Evolutionary conservation across 2,797 vertebrate genomes (phyloP).

Genomic region (Masticophis lateralis): DNA sequence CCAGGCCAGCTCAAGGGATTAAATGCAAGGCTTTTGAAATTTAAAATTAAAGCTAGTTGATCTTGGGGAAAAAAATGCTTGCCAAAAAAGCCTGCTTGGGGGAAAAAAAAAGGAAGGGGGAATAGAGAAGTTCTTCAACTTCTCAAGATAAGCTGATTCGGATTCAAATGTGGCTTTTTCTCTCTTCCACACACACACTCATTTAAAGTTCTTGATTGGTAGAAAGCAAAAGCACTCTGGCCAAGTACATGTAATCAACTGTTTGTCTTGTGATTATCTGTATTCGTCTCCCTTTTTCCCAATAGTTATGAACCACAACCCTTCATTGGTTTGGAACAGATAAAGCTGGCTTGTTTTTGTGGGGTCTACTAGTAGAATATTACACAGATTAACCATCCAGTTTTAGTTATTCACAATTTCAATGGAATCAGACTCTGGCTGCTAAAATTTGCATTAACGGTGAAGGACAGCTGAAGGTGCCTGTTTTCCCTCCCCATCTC

Average conservation of each 20-base stretch:
- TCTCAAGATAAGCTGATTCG: slow-evolving; percentile 69
- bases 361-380: neutral
- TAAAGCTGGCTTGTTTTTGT: neutral
- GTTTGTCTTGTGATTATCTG: slow-evolving; percentile 38
- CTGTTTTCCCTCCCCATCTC: neutral
- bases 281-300: neutral
- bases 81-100: slow-evolving; percentile 68
- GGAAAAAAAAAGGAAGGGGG: slow-evolving; percentile 30
- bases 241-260: slow-evolving; percentile 49
- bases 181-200: slow-evolving; percentile 58
- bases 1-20: slow-evolving; percentile 79
- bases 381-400: neutral
- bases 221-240: slow-evolving; percentile 53
- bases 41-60: slow-evolving; percentile 80
- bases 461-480: neutral
- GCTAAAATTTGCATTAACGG: neutral
- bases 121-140: slow-evolving; percentile 66
- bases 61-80: slow-evolving; percentile 70
- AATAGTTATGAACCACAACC: neutral
- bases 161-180: slow-evolving; percentile 67
- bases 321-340: neutral
- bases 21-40: slow-evolving; percentile 79
- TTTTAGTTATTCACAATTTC: neutral
- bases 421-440: fast-evolving
- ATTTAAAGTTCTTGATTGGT: slow-evolving; percentile 69